Evolutionary conservation across 2,797 vertebrate species (phyloP), one percentile per base, ranked within the genome.

Genomic region (Poeciliopsis paucimaculata): DNA sequence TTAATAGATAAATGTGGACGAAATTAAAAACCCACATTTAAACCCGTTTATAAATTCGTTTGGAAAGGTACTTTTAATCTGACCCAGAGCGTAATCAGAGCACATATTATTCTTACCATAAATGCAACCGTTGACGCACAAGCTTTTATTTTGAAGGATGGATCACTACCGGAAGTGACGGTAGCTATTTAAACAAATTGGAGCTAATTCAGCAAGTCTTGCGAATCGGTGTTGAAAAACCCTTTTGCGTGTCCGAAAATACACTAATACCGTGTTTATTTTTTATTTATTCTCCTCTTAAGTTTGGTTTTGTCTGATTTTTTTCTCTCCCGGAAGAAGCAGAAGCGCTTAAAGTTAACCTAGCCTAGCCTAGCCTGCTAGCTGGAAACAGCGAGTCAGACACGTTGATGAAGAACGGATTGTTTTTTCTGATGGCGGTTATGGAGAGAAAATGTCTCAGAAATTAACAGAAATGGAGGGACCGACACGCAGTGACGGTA

Each of bases 351-450:
- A 7, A 23, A 23, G 72, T 73, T 45, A 43, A 11, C 43, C 43
- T 73, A 73, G 72, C 72, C 12, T 73, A 73, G 71, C 72, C 26
- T 73, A 53, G 72, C 72, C 18, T 73, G 72, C 34, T 36, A 51
- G 31, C 47, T 36, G 15, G 8, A 66, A 39, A 34, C 64, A 23
- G 28, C 6, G 13, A 18, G 70, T 72, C 28, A 49, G 34, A 39
- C 20, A n/a, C 10, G 8, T 26, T 53, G 34, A 53, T 26, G 72
- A 23, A n/a, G 34, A 39, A 36, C 72, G 41, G 23, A 41, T 23
- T 39, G 8, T 23, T 34, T 39, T 39, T 53, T 73, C 31, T 51
- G 72, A 51, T 20, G 72, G 47, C 51, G 46, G 23, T 36, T 51
- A 8, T 2, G 31, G 31, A 51, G 72, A 73, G 5, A 49, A 72